phyloP scores from a whole-genome alignment of 2,797 vertebrate species.

The Staurois parvus region DNA sequence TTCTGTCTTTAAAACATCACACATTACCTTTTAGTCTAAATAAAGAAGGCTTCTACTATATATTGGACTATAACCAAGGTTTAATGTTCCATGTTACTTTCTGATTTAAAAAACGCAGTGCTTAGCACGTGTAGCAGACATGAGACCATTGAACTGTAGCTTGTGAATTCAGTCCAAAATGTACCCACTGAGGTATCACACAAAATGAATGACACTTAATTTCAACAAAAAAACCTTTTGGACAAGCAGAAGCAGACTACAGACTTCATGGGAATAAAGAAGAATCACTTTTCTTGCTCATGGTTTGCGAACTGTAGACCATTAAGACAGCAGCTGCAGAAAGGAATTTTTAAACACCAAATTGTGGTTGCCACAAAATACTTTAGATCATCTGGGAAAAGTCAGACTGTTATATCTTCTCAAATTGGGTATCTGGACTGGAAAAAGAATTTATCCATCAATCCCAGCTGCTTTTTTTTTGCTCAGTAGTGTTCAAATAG shows the following conservation, averaged over 20 bases:
- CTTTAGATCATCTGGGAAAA: slow-evolving; percentile 54
- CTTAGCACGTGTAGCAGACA: slow-evolving; percentile 36
- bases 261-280: slow-evolving; percentile 36
- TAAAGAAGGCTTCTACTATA: slow-evolving; percentile 40
- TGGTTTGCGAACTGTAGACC: slow-evolving; percentile 47
- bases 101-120: slow-evolving; percentile 42
- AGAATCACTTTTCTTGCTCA: slow-evolving; percentile 23
- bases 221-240: slow-evolving; percentile 48
- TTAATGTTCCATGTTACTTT: slow-evolving; percentile 53
- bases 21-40: slow-evolving; percentile 37
- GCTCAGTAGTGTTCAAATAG: slow-evolving; percentile 41
- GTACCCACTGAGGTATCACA: slow-evolving; percentile 37
- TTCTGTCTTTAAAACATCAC: slow-evolving; percentile 39
- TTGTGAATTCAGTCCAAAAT: slow-evolving; percentile 40
- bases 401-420: slow-evolving; percentile 51
- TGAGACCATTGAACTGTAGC: slow-evolving; percentile 13
- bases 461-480: slow-evolving; percentile 22
- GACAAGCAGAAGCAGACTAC: slow-evolving; percentile 34
- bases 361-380: slow-evolving; percentile 50
- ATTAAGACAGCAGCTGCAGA: slow-evolving; percentile 56
- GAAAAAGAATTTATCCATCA: slow-evolving; percentile 49
- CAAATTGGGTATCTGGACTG: slow-evolving; percentile 36
- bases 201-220: slow-evolving; percentile 40
- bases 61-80: slow-evolving; percentile 38
- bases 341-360: slow-evolving; percentile 59